Conservation (phyloP, 2,797 vertebrate species). For the Trichosurus vulpecula region DNA sequence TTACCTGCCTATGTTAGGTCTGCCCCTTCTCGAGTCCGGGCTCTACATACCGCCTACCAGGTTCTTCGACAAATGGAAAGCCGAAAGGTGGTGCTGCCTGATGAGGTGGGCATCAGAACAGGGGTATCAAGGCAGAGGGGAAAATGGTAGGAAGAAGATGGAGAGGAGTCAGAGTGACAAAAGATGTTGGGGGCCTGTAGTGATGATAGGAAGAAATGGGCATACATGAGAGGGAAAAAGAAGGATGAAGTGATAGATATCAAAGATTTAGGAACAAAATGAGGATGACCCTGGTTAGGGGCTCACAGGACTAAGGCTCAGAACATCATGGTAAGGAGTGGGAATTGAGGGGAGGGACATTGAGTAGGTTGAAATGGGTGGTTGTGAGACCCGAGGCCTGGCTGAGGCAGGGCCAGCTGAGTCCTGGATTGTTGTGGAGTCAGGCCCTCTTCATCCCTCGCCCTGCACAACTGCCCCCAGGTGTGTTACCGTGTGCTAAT, state of each 20-base stretch:
- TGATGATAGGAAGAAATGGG: neutral
- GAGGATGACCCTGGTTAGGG: neutral
- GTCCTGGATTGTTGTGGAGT: neutral
- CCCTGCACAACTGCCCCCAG: conserved; percentile 76
- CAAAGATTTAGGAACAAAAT: neutral
- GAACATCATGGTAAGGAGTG: fast-evolving
- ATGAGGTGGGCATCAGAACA: conserved; percentile 87
- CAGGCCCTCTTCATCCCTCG: fast-evolving
- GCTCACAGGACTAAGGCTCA: neutral
- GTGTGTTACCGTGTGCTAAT: conserved; percentile 96
- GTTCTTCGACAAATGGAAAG: conserved; percentile 95
- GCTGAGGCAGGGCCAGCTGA: neutral
- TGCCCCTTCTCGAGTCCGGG: conserved; percentile 88
- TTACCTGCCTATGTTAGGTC: conserved; percentile 92
- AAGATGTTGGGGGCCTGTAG: neutral
- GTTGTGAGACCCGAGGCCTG: neutral
- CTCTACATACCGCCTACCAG: conserved; percentile 92
- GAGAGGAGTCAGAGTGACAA: neutral
- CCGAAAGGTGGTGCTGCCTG: conserved; percentile 93
- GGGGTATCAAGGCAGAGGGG: neutral
- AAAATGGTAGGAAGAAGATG: neutral
- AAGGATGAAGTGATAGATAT: neutral
- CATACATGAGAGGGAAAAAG: neutral
- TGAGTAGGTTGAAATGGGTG: neutral
- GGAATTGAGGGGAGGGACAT: neutral